These are phyloP conservation scores for Eumaeus atala DNA, from an alignment of 1,140 invertebrate genomes.

Conservation along the genomic window DNA sequence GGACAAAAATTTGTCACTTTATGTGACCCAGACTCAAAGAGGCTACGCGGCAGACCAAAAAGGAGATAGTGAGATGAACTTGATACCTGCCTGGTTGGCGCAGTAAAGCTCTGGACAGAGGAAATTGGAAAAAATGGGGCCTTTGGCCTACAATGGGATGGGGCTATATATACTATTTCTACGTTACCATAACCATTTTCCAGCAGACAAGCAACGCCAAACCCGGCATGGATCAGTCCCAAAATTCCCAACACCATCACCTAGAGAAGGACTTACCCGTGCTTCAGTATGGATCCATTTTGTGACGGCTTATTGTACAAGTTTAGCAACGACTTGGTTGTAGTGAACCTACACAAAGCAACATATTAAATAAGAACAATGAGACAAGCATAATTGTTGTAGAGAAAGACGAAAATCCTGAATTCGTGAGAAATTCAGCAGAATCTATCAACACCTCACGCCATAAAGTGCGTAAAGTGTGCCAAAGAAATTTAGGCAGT, in stretches of 20 bases:
- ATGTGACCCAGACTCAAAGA: too few species aligned
- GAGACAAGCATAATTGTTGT: constrained; percentile 6
- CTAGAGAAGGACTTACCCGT: constrained; percentile 75
- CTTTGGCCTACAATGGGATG: too few species aligned
- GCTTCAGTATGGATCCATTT: constrained; percentile 75
- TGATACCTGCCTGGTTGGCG: too few species aligned
- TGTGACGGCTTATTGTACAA: constrained; percentile 76
- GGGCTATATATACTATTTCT: too few species aligned
- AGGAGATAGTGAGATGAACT: too few species aligned
- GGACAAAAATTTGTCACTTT: too few species aligned
- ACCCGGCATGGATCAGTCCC: constrained; percentile 14
- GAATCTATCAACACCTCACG: too few species aligned
- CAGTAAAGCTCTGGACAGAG: too few species aligned
- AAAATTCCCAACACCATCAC: constrained; percentile 21
- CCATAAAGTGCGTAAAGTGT: too few species aligned
- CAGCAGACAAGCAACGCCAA: constrained; percentile 12
- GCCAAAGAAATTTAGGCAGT: too few species aligned
- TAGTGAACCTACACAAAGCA: constrained; percentile 75
- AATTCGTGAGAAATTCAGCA: neutral
- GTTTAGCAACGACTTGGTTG: constrained; percentile 78
- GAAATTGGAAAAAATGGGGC: too few species aligned
- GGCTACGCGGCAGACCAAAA: too few species aligned
- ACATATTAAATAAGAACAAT: constrained; percentile 22
- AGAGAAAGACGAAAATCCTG: neutral
- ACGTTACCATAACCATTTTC: constrained; percentile 15